phyloP scores from a whole-genome alignment of 2,797 vertebrate species.

The Cetoscarus ocellatus region DNA sequence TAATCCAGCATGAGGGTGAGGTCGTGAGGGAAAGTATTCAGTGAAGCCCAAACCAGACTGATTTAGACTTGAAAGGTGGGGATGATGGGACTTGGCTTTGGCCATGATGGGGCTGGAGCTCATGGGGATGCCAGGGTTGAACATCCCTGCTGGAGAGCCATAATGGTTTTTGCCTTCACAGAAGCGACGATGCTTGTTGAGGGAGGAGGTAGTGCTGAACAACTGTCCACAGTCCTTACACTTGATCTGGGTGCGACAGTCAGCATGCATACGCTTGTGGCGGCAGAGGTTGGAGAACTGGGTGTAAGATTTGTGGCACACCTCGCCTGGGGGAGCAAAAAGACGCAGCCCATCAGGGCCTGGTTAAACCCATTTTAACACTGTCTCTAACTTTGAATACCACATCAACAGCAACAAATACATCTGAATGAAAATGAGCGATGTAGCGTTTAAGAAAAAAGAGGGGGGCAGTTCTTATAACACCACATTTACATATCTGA shows the following conservation, averaged over 20 bases:
- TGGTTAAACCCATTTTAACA: slow-evolving; percentile 90
- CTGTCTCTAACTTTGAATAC: slow-evolving; percentile 83
- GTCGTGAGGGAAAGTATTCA: slow-evolving; percentile 95
- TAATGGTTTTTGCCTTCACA: slow-evolving; percentile 99
- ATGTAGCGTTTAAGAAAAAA: slow-evolving; percentile 12
- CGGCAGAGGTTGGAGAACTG: slow-evolving; percentile 99
- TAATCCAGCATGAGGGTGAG: slow-evolving; percentile 89
- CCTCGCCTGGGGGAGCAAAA: slow-evolving; percentile 93
- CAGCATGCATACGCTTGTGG: slow-evolving; percentile 99
- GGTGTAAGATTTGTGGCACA: slow-evolving; percentile 99
- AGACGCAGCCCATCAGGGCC: slow-evolving; percentile 84
- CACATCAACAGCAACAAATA: slow-evolving; percentile 73
- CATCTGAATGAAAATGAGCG: slow-evolving; percentile 42
- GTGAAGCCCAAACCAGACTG: slow-evolving; percentile 91
- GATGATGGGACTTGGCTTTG: slow-evolving; percentile 92
- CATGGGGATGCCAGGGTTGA: slow-evolving; percentile 92
- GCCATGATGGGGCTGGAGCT: slow-evolving; percentile 93
- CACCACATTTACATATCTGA: slow-evolving; percentile 1
- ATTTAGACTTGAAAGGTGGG: slow-evolving; percentile 90
- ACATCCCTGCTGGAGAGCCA: slow-evolving; percentile 90
- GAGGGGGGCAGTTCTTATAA: neutral
- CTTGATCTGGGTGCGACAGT: slow-evolving; percentile 99
- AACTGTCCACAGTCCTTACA: slow-evolving; percentile 99
- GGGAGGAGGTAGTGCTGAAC: slow-evolving; percentile 99
- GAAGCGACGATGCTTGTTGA: slow-evolving; percentile 99